phyloP scores from a whole-genome alignment of 2,113 vertebrate genomes.

The Bambusicola thoracicus region DNA sequence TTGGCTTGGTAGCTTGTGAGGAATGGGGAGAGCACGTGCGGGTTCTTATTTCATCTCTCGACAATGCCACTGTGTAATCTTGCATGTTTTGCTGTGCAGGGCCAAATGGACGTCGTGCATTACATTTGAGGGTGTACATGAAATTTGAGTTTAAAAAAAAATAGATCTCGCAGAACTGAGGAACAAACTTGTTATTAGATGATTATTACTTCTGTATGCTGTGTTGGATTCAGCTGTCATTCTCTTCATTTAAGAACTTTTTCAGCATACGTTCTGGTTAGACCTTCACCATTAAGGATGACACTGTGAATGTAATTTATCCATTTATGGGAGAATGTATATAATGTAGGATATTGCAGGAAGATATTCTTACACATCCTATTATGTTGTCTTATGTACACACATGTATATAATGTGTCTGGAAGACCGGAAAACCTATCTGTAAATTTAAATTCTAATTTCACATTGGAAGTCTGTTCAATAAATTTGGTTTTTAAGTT shows the following conservation, averaged over 20 bases:
- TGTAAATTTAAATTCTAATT: background rate
- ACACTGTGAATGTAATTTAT: background rate
- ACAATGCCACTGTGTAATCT: background rate
- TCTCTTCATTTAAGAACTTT: background rate
- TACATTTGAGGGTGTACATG: background rate
- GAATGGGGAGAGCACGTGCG: background rate
- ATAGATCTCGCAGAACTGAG: background rate
- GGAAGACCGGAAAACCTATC: background rate
- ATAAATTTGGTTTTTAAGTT: background rate
- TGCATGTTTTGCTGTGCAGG: background rate
- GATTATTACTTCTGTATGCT: background rate
- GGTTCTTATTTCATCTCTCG: background rate
- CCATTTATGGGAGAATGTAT: accelerated
- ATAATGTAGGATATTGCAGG: background rate
- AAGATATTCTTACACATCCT: background rate
- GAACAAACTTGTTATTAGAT: background rate
- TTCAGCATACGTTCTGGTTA: background rate
- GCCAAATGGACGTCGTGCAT: background rate
- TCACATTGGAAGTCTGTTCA: background rate
- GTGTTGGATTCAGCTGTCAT: background rate
- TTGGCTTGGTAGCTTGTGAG: background rate
- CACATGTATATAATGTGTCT: background rate
- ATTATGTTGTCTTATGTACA: background rate
- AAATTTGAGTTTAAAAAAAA: background rate
- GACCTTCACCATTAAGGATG: background rate